A percentile compares a stretch with the other conserved stretches of the same genome.
Evolutionary conservation across 2,797 vertebrate genomes (phyloP).

Genomic region (Macrochelys suwanniensis): DNA sequence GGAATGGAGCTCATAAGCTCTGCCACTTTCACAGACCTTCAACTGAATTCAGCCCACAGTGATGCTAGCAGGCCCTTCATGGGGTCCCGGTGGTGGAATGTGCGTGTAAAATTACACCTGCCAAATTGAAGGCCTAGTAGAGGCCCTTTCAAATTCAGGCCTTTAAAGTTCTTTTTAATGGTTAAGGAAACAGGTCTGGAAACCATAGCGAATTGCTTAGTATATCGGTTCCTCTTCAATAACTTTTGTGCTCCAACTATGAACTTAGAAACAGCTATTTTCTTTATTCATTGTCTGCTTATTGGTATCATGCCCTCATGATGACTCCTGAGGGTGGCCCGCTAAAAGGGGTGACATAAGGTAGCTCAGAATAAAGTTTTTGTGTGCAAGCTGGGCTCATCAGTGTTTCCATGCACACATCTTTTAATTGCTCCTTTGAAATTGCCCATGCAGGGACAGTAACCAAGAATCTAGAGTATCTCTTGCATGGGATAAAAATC

Average conservation of each 20-base stretch:
- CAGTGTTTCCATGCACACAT: slow-evolving; percentile 73
- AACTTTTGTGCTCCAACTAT: slow-evolving; percentile 75
- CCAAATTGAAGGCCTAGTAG: not conserved
- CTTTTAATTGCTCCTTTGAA: slow-evolving; percentile 81
- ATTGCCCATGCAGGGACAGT: slow-evolving; percentile 73
- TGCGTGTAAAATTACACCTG: slow-evolving; percentile 7
- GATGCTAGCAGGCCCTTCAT: not conserved
- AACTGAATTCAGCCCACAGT: not conserved
- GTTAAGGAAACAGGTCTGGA: slow-evolving; percentile 26
- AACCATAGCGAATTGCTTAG: slow-evolving; percentile 58
- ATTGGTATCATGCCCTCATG: slow-evolving; percentile 77
- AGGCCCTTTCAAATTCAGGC: slow-evolving; percentile 33
- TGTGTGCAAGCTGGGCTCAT: slow-evolving; percentile 78
- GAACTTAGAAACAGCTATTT: slow-evolving; percentile 79
- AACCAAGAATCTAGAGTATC: slow-evolving; percentile 77
- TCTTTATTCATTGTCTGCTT: slow-evolving; percentile 80
- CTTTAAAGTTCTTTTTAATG: slow-evolving; percentile 28
- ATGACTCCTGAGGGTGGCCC: slow-evolving; percentile 64
- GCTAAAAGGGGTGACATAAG: slow-evolving; percentile 82
- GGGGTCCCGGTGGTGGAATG: not conserved
- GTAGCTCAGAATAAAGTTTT: slow-evolving; percentile 81
- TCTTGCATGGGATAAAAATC: slow-evolving; percentile 71
- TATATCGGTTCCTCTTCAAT: slow-evolving; percentile 76
- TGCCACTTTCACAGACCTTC: not conserved
- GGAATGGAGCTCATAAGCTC: not conserved